Base-by-base conservation (phyloP, 2,797 vertebrate genomes). In the Sebastes variabilis region DNA sequence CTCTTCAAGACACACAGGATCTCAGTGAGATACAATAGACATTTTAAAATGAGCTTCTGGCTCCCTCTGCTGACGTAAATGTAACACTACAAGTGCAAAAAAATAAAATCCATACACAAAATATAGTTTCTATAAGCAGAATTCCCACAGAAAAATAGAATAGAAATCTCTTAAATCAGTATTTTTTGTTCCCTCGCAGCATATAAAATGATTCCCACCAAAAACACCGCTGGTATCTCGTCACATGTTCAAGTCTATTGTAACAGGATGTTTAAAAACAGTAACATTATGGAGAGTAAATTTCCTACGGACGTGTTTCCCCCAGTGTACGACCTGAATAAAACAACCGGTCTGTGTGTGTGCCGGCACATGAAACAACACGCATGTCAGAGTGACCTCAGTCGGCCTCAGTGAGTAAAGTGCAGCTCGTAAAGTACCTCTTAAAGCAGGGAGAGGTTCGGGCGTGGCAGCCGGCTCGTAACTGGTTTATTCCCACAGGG, bases 401-500 rank as follows among this genome's bases (percentile, higher is more conserved):
- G 25, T 56, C 60, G 42, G 38, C 20, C 27, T 55, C 25, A 16
- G 25, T 56, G 60, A 56, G 32, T 85, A 78, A 87, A 84, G 88
- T 89, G 85, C 80, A 77, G 52, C 65, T 60, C 30, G 66, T 72
- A 16, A 29, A 67, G 36, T 72, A 80, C 64, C 77, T 69, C 38
- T 20, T 12, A 29, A 18, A 72, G 55, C 14, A 74, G 7, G 2
- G 24, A 73, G 38, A 11, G 27, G 7, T 34, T 0, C 1, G 6
- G 16, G 10, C 12, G 59, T 2, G 27, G 22, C 1, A 6, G 8
- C 11, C 2, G 2, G 65, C 14, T 67, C 2, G 55, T 11, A 2
- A 36, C 2, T 8, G 32, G 7, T 9, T 93, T 90, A 98, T 24
- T 93, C 96, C 66, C 98, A 93, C 88, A 99, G 88, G 52, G 96